These are phyloP conservation scores for Sialia sialis DNA, from an alignment of 2,113 vertebrate genomes.

Conservation along the genomic window DNA sequence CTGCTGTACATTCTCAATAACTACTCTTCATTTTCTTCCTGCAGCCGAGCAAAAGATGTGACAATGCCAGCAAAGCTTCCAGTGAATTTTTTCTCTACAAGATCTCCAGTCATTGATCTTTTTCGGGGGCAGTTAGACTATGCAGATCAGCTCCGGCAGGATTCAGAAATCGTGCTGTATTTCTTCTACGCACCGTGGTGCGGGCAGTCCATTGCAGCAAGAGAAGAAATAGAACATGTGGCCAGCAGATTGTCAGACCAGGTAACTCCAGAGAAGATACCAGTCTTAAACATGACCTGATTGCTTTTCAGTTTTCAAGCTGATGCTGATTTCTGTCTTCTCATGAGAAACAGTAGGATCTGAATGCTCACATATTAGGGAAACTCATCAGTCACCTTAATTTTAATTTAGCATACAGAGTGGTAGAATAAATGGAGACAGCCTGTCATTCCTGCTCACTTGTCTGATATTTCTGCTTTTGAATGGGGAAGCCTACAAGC, in stretches of 20 bases:
- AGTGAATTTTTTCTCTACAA: conserved; percentile 84
- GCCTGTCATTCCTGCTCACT: background rate
- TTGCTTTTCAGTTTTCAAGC: background rate
- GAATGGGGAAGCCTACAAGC: background rate
- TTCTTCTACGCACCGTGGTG: conserved; percentile 98
- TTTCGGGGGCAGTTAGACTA: conserved; percentile 91
- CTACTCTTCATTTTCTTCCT: background rate
- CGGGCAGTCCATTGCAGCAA: conserved; percentile 87
- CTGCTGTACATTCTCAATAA: background rate
- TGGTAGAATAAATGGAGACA: background rate
- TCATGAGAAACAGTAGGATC: background rate
- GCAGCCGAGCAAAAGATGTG: conserved; percentile 89
- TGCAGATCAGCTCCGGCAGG: conserved; percentile 80
- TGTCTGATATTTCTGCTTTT: background rate
- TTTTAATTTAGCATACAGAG: background rate
- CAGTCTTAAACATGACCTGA: background rate
- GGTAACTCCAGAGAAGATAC: conserved; percentile 66
- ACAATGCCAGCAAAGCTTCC: conserved; percentile 86
- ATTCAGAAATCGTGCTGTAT: conserved; percentile 84
- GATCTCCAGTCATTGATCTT: conserved; percentile 86
- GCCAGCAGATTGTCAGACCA: conserved; percentile 85
- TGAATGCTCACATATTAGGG: background rate
- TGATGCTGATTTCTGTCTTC: background rate
- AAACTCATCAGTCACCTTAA: background rate
- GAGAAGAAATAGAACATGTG: conserved; percentile 84